Percentiles rank a stretch among this genome's conserved stretches.
phyloP scores from a whole-genome alignment of 2,888 invertebrate species.

The Parascotia fuliginaria region DNA sequence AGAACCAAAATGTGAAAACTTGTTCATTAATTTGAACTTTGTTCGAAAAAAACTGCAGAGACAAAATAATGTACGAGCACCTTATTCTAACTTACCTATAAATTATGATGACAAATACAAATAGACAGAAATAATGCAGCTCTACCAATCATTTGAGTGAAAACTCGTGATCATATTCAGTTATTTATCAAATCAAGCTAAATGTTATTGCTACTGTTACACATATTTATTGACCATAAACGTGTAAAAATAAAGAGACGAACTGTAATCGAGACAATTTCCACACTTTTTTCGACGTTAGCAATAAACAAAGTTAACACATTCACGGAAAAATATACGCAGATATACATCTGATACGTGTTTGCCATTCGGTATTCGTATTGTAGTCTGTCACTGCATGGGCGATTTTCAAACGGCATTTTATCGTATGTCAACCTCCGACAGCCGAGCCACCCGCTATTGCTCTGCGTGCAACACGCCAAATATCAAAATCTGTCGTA shows the following conservation, averaged over 20 bases:
- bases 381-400: conserved; percentile 36
- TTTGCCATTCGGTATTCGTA: conserved; percentile 27
- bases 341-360: conserved; percentile 16
- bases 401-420: conserved; percentile 46
- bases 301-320: conserved; percentile 26
- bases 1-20: too few relatives aligned
- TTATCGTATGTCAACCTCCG: conserved; percentile 49
- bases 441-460: conserved; percentile 45
- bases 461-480: conserved; percentile 75
- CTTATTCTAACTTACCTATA: too few relatives aligned
- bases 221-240: background rate
- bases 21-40: too few relatives aligned
- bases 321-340: conserved; percentile 17
- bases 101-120: too few relatives aligned
- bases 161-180: too few relatives aligned
- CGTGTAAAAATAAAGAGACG: conserved; percentile 16
- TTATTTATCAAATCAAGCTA: too few relatives aligned
- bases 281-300: conserved; percentile 19
- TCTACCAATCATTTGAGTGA: too few relatives aligned
- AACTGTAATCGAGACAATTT: conserved; percentile 23
- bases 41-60: too few relatives aligned
- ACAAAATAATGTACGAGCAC: too few relatives aligned
- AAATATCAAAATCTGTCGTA: conserved; percentile 58
- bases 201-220: too few relatives aligned
- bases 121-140: too few relatives aligned